Base-by-base conservation (phyloP, 2,113 vertebrate genomes). In the Embiotoca jacksoni region DNA sequence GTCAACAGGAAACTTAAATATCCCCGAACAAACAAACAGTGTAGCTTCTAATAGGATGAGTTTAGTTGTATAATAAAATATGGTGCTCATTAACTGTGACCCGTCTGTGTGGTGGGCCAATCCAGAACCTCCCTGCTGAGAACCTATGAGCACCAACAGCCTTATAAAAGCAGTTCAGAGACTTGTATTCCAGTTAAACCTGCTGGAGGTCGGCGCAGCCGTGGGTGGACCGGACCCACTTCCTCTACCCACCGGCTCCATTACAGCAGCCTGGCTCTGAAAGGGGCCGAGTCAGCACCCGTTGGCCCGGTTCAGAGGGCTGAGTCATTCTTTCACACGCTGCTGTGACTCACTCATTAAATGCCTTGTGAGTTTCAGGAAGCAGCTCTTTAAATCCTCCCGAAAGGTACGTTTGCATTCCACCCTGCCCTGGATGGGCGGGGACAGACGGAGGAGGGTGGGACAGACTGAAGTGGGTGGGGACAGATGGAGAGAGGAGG, bases 161-260 rank as follows among this genome's bases (percentile, higher is more conserved):
- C 81, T 41, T n/a, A 82, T 83, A 80, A 89, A 89, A 76, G 23
- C 31, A 85, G 53, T 89, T 92, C 87, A 89, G 71, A 92, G 73
- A 75, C 83, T 87, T 60, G 3, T 61, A 47, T 75, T 92, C 84
- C 78, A 72, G 89, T 91, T 91, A 91, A 92, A 92, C 89, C 91
- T 88, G 92, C 83, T 93, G 91, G 90, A 90, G 61, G 88, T 78
- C 75, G 7, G 30, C 80, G 69, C 70, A 60, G 53, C 3, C 36
- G 76, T 60, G 68, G 85, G 82, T 49, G 39, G 69, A 75, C 39
- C 16, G 3, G 66, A 63, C 36, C 15, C 3, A 58, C 83, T 92
- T 92, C 84, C 86, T 87, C 71, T 71, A 78, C 44, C 80, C 68
- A 80, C 13, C 55, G 53, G 56, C 57, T 70, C 60, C 78, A 64